Percentiles rank a stretch among this genome's conserved stretches.
Conservation (phyloP, 1,140 invertebrate species). For the Brachionus calyciflorus region DNA sequence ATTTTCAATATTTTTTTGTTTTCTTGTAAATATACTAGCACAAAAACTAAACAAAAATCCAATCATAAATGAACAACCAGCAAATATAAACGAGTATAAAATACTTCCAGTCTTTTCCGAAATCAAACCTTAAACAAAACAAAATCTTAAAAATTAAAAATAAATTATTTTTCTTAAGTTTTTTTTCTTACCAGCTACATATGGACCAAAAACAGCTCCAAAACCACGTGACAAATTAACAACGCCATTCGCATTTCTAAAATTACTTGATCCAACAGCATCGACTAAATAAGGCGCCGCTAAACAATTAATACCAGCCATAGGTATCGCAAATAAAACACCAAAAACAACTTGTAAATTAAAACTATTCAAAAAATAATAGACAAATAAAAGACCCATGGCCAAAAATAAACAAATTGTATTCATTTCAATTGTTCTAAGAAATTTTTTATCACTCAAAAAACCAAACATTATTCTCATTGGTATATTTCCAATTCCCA, state of each 20-base stretch:
- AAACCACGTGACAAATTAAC: slow-evolving; percentile 2
- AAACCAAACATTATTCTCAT: slow-evolving; percentile 64
- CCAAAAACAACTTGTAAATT: not conserved
- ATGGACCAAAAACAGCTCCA: not conserved
- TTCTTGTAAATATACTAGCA: not conserved
- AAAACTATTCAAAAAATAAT: not conserved
- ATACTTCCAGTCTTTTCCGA: not conserved
- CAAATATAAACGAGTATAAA: slow-evolving; percentile 16
- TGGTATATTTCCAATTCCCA: slow-evolving; percentile 64
- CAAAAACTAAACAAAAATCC: slow-evolving; percentile 12
- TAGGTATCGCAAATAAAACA: not conserved
- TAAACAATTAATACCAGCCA: slow-evolving; percentile 34
- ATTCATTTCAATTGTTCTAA: not conserved
- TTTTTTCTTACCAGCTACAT: slow-evolving; percentile 3
- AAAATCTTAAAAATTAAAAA: not conserved
- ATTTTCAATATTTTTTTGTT: too few species aligned
- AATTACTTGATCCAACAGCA: not conserved
- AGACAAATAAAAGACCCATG: not conserved
- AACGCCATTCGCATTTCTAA: slow-evolving; percentile 40
- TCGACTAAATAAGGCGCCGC: slow-evolving; percentile 7
- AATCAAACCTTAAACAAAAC: not conserved
- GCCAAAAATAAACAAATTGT: not conserved
- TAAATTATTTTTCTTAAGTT: not conserved
- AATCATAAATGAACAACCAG: slow-evolving; percentile 1
- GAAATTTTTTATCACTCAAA: slow-evolving; percentile 64